A percentile compares a stretch with the other conserved stretches of the same genome.
These are phyloP conservation scores for Cryptops parisi DNA, from an alignment of 2,888 invertebrate species.

Conservation along the genomic window DNA sequence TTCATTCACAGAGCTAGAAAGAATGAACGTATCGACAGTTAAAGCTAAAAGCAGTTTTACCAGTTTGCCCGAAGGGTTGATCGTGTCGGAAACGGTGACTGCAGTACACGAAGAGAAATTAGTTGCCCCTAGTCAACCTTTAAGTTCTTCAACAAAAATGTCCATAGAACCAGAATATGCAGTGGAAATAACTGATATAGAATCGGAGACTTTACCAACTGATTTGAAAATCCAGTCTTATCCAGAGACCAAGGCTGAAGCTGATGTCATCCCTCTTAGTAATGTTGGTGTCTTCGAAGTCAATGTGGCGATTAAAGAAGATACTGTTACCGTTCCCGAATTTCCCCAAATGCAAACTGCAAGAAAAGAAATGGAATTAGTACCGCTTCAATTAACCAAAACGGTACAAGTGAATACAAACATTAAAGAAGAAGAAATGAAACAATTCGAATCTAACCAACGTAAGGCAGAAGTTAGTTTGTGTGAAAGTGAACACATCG, in stretches of 20 bases:
- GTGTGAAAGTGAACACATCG: neutral
- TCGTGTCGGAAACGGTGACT: neutral
- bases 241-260: neutral
- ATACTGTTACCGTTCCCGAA: neutral
- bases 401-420: too few species aligned
- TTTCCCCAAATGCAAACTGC: neutral
- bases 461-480: neutral
- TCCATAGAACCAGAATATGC: constrained; percentile 1
- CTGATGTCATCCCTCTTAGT: neutral
- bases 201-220: neutral
- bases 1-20: constrained; percentile 11
- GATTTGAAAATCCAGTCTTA: neutral
- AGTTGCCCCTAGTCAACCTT: neutral
- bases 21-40: neutral
- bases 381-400: too few species aligned
- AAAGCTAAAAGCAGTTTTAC: neutral
- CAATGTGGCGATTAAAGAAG: constrained; percentile 2
- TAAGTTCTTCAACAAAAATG: neutral
- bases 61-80: neutral
- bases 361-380: too few species aligned
- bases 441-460: neutral
- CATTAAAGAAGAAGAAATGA: neutral
- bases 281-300: neutral
- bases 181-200: neutral
- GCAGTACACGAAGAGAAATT: constrained; percentile 5